phyloP scores from a whole-genome alignment of 1,140 invertebrate genomes.

The Lasaia peninsularis region DNA sequence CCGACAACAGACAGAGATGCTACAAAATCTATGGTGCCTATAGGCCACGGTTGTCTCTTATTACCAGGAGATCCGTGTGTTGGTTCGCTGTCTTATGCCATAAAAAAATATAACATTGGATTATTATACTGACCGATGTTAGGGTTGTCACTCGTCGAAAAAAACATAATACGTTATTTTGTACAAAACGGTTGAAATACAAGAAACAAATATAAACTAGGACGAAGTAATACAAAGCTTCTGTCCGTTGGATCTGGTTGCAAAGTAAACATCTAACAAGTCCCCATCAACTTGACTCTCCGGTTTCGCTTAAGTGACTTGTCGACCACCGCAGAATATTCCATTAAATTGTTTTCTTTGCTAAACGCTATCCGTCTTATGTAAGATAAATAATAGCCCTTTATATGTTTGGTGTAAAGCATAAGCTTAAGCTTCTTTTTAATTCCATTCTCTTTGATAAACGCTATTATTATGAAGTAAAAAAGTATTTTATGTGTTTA shows the following conservation, averaged over 20 bases:
- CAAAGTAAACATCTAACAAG: conserved; percentile 46
- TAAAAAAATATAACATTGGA: no score
- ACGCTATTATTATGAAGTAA: no score
- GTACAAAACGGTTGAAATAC: conserved; percentile 35
- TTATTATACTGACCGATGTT: no score
- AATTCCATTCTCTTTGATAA: no score
- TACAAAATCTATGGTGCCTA: no score
- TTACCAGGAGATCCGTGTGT: no score
- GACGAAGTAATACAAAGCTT: conserved; percentile 50
- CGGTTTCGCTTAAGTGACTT: conserved; percentile 69
- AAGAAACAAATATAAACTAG: conserved; percentile 48
- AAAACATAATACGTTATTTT: conserved; percentile 25
- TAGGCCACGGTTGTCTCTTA: no score
- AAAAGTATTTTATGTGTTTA: no score
- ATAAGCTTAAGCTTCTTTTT: neutral
- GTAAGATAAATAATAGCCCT: conserved; percentile 55
- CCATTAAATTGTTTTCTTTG: conserved; percentile 73
- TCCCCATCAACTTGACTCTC: conserved; percentile 55
- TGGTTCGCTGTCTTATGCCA: no score
- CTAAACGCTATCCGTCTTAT: conserved; percentile 57
- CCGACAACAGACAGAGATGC: no score
- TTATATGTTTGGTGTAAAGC: conserved; percentile 18
- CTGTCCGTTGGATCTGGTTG: conserved; percentile 56
- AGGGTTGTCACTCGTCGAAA: no score
- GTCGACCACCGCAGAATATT: conserved; percentile 64